Conservation (phyloP, 2,888 invertebrate species). For the Himalopsyche tibetana region DNA sequence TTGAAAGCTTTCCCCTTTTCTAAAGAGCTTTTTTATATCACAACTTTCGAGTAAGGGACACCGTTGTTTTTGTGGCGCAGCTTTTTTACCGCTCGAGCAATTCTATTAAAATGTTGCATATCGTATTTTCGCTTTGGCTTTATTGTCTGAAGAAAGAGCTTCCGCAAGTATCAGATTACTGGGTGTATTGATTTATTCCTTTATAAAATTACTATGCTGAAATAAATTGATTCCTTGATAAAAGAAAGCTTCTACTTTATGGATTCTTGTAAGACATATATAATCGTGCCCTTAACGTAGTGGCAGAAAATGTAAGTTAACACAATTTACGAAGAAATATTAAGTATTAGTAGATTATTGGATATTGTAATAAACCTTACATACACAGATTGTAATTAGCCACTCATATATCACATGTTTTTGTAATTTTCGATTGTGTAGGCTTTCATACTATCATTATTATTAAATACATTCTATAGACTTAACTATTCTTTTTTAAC, state of each 20-base stretch:
- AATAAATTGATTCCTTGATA: background rate
- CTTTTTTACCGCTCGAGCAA: background rate
- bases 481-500: too few relatives aligned
- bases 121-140: background rate
- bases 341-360: too few relatives aligned
- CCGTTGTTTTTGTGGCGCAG: constrained; percentile 4
- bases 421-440: too few relatives aligned
- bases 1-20: constrained; percentile 4
- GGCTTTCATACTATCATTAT: too few relatives aligned
- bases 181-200: background rate
- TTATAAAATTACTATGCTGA: background rate
- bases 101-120: constrained; percentile 12
- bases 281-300: too few relatives aligned
- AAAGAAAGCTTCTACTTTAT: background rate
- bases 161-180: constrained; percentile 4
- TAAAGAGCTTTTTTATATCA: background rate
- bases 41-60: constrained; percentile 4
- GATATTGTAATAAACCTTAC: too few relatives aligned
- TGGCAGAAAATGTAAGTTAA: too few relatives aligned
- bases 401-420: too few relatives aligned
- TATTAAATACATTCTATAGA: too few relatives aligned
- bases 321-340: too few relatives aligned
- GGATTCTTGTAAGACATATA: too few relatives aligned
- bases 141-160: background rate
- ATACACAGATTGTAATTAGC: too few relatives aligned